Conservation (phyloP, 2,888 invertebrate genomes). For the Terebella lapidaria region DNA sequence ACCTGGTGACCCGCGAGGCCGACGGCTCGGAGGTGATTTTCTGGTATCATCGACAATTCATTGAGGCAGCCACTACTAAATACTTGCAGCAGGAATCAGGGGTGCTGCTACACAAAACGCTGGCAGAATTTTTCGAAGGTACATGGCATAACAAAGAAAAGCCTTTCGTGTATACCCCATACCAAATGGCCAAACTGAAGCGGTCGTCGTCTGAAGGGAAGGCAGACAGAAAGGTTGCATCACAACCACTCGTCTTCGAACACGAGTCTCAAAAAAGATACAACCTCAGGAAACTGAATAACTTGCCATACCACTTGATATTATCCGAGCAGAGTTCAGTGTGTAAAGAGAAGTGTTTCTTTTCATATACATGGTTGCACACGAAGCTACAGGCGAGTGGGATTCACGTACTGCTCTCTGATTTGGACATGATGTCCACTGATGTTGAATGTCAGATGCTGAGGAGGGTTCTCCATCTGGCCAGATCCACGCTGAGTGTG, state of each 20-base stretch:
- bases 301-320: conserved; percentile 34
- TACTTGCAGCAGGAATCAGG: conserved; percentile 3
- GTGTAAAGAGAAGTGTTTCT: conserved; percentile 84
- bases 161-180: conserved; percentile 31
- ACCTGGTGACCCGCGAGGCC: conserved; percentile 23
- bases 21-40: conserved; percentile 13
- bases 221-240: conserved; percentile 33
- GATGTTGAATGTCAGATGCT: conserved; percentile 81
- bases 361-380: conserved; percentile 93
- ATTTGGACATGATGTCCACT: conserved; percentile 59
- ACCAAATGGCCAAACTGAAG: conserved; percentile 22
- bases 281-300: conserved; percentile 38
- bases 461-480: conserved; percentile 84
- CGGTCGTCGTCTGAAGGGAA: conserved; percentile 21
- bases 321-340: conserved; percentile 65
- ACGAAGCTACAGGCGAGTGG: conserved; percentile 90
- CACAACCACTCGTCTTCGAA: conserved; percentile 28
- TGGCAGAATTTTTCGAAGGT: conserved; percentile 39
- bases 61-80: conserved; percentile 14
- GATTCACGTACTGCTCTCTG: conserved; percentile 85
- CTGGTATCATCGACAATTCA: conserved; percentile 24
- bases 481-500: conserved; percentile 81
- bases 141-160: conserved; percentile 33
- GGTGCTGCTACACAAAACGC: conserved; percentile 25
- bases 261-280: conserved; percentile 16